Percentiles rank a stretch among this genome's conserved stretches.
These are phyloP conservation scores for Tor tambroides DNA, from an alignment of 2,113 vertebrate genomes.

Conservation along the genomic window DNA sequence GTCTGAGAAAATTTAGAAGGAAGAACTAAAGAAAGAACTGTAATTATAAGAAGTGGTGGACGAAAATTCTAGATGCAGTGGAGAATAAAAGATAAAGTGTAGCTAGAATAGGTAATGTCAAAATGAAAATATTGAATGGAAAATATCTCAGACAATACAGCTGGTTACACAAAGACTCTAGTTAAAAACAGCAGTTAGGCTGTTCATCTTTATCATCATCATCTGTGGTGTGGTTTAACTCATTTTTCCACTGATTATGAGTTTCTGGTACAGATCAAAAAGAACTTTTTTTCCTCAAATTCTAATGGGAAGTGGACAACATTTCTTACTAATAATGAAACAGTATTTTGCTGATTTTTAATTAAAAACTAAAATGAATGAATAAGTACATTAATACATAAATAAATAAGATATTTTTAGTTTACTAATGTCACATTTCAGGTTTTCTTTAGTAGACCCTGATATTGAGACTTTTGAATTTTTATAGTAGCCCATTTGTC, in stretches of 20 bases:
- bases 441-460: no score
- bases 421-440: no score
- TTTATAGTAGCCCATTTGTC: constrained; percentile 14
- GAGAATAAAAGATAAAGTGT: neutral
- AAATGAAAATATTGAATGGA: neutral
- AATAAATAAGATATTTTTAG: no score
- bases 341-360: neutral
- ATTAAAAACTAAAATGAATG: no score
- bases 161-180: neutral
- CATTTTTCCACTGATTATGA: constrained; percentile 40
- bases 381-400: no score
- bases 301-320: neutral
- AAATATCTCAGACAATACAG: neutral
- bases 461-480: no score
- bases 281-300: no score
- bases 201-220: neutral
- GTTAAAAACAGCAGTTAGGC: no score
- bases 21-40: neutral
- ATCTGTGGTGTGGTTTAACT: neutral
- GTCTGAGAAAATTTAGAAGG: neutral
- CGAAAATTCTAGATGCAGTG: neutral
- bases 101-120: neutral
- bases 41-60: neutral
- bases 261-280: neutral
- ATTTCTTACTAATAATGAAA: neutral